Conservation (phyloP, 1,140 invertebrate species). For the Panagrolaimus sp. region DNA sequence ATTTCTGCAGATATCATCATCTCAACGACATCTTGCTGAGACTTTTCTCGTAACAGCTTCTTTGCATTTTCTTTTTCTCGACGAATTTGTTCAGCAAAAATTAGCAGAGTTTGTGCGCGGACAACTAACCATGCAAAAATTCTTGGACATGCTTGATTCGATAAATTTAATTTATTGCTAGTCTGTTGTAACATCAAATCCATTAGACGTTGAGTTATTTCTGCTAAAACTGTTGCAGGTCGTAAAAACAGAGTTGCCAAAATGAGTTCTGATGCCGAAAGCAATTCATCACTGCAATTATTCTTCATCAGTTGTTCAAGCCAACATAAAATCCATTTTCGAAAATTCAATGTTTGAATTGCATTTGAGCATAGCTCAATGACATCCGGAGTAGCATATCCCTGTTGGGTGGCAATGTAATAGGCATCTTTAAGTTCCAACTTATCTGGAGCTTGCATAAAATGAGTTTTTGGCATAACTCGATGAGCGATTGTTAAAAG, state of each 20-base stretch:
- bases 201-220: not conserved
- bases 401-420: not conserved
- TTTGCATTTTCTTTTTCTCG: not conserved
- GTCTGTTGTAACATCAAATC: not conserved
- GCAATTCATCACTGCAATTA: not conserved
- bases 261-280: not conserved
- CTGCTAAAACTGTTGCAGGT: not conserved
- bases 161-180: not conserved
- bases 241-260: not conserved
- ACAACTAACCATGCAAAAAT: not conserved
- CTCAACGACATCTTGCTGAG: too few relatives aligned
- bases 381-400: not conserved
- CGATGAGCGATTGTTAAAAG: not conserved
- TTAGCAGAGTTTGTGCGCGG: not conserved
- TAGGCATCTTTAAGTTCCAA: constrained; percentile 4
- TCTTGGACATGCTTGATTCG: not conserved
- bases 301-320: constrained; percentile 1
- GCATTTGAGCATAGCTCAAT: not conserved
- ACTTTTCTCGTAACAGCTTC: not conserved
- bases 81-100: not conserved
- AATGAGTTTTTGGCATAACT: not conserved
- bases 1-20: not conserved
- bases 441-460: not conserved
- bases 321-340: not conserved
- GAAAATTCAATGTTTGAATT: not conserved